phyloP scores from a whole-genome alignment of 2,888 invertebrate genomes.

The Steromphala cineraria region DNA sequence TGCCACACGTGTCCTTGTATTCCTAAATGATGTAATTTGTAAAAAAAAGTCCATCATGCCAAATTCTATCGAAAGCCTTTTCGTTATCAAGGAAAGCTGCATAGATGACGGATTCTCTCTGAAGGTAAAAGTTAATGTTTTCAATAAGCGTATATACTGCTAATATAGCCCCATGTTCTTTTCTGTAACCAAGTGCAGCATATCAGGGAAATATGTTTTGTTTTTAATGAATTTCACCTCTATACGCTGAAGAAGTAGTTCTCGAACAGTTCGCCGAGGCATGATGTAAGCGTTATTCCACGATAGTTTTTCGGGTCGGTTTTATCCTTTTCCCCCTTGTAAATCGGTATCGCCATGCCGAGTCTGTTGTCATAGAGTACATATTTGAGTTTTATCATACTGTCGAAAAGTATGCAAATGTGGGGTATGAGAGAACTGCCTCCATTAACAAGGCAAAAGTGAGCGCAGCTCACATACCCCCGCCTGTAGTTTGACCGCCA shows the following conservation, averaged over 20 bases:
- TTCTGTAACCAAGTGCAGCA: neutral
- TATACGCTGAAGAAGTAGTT: neutral
- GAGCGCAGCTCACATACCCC: too few relatives aligned
- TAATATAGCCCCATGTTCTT: neutral
- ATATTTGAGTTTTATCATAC: neutral
- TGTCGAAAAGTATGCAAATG: neutral
- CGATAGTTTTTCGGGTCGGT: neutral
- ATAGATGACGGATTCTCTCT: too few relatives aligned
- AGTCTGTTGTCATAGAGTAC: neutral
- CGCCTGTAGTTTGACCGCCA: too few relatives aligned
- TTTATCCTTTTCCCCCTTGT: neutral
- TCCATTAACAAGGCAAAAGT: too few relatives aligned
- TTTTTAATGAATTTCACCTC: neutral
- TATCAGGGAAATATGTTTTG: neutral
- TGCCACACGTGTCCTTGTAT: too few relatives aligned
- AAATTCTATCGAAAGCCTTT: too few relatives aligned
- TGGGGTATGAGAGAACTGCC: neutral
- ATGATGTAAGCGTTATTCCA: neutral
- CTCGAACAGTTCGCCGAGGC: neutral
- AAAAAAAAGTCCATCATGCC: too few relatives aligned
- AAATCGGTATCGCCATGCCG: neutral
- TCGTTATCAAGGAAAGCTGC: too few relatives aligned
- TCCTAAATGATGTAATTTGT: too few relatives aligned
- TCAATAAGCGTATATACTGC: neutral
- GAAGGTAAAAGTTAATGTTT: too few relatives aligned